These are phyloP conservation scores for Heterotis niloticus DNA, from an alignment of 2,113 vertebrate genomes.

Conservation along the genomic window DNA sequence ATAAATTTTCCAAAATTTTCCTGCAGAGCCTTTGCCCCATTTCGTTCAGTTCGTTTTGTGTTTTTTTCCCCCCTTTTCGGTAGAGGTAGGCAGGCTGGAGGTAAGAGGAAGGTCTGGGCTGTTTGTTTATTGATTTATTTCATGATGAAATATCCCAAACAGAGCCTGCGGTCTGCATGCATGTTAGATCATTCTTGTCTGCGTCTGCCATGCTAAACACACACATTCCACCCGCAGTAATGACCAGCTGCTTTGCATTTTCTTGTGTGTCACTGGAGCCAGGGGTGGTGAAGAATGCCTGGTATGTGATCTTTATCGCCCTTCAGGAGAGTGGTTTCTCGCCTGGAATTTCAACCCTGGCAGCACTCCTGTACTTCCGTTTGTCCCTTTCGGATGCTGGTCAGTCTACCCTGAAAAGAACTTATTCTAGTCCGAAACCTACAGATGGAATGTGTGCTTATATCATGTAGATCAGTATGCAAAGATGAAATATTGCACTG, in stretches of 20 bases:
- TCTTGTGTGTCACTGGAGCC: constrained; percentile 24
- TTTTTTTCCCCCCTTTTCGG: neutral
- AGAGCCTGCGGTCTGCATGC: constrained; percentile 20
- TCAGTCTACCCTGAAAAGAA: too few relatives aligned
- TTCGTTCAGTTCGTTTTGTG: neutral
- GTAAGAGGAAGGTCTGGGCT: neutral
- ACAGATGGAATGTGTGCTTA: too few relatives aligned
- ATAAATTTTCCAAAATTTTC: too few relatives aligned
- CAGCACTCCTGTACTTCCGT: neutral
- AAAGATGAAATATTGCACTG: too few relatives aligned
- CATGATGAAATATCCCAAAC: neutral
- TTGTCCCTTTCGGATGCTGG: neutral
- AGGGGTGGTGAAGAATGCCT: constrained; percentile 29
- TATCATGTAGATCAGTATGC: too few relatives aligned
- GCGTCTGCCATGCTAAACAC: constrained; percentile 3
- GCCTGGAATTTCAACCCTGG: constrained; percentile 7
- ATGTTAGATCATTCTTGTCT: constrained; percentile 10
- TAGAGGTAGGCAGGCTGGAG: neutral
- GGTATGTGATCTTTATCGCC: constrained; percentile 30
- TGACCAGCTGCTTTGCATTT: constrained; percentile 35
- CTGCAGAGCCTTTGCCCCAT: neutral
- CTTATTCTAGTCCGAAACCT: too few relatives aligned
- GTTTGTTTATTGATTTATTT: constrained; percentile 5
- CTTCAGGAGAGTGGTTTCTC: constrained; percentile 13
- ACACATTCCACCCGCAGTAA: constrained; percentile 16